A percentile compares a stretch with the other conserved stretches of the same genome.
Evolutionary conservation across 2,888 invertebrate species (phyloP).

Genomic region (Phoenoteleia sp.): DNA sequence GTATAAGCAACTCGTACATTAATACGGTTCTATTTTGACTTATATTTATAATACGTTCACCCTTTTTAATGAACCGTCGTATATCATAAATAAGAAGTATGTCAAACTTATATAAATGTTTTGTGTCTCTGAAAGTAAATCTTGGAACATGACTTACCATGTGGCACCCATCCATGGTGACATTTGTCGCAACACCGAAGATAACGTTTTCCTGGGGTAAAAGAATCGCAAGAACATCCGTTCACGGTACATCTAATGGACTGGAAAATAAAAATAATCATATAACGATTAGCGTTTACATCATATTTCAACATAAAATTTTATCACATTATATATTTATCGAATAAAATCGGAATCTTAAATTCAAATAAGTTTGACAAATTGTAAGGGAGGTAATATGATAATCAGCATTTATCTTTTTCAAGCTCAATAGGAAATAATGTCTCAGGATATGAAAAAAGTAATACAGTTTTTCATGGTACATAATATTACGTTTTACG

Average conservation of each 20-base stretch:
- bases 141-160: constrained; percentile 88
- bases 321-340: no score
- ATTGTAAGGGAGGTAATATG: no score
- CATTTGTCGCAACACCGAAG: constrained; percentile 91
- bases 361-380: no score
- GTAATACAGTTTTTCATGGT: neutral
- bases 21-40: neutral
- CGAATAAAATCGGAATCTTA: no score
- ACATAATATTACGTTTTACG: neutral
- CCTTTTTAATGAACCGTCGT: constrained; percentile 23
- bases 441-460: constrained; percentile 1
- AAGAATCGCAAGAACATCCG: constrained; percentile 90
- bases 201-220: constrained; percentile 90
- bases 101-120: constrained; percentile 36
- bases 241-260: constrained; percentile 90
- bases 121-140: constrained; percentile 26
- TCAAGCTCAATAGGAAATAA: no score
- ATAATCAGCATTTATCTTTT: no score
- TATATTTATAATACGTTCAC: constrained; percentile 25
- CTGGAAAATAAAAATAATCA: constrained; percentile 86
- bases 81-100: constrained; percentile 27
- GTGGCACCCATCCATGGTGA: constrained; percentile 92
- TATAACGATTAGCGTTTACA: no score
- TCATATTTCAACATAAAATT: neutral
- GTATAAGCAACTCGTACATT: neutral